Base-by-base conservation (phyloP, 2,888 invertebrate species). In the Leucoptera coffeella region DNA sequence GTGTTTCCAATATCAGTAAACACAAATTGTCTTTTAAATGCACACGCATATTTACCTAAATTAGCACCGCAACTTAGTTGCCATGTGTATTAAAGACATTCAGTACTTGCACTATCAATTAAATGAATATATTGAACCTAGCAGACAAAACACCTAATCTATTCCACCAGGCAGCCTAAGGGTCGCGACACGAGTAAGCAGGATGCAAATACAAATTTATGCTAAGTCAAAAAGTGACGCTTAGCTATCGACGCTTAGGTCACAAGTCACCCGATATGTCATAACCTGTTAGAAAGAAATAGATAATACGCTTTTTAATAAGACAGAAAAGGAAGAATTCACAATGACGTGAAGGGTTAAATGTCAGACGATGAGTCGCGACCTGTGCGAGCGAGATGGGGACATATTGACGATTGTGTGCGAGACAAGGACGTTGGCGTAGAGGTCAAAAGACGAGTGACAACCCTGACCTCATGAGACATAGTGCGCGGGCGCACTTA, bases 241-340 rank as follows among this genome's bases (percentile, higher is more conserved):
- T 32, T 40, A 30, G 48, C 34, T 38, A 40, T 37, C 50, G 54
- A 57, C 52, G 60, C 42, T 45, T 40, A 48, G 67, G 69, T 67
- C 65, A 69, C 47, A 60, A 55, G 67, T 61, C 58, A 48, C 44
- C 56, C 62, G 62, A 69, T 67, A 67, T 69, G 69, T 69, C 67
- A 67, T 60, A 69, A 67, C 67, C 69, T 57, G 61, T 59, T 50
- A 38, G 53, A 59, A 45, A 40, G 59, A 56, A 50, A 57, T 17
- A 43, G 38, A 47, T 41, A 32, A 36, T 46, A 60, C 47, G 30
- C 34, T 32, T 32, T 32, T 35, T 24, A 33, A 15, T 35, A 34
- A 31, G 49, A 39, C 30, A 37, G 58, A 65, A 43, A 46, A 48
- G 52, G 64, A 62, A 40, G 40, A 51, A 36, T 39, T 41, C 46